A percentile compares a stretch with the other conserved stretches of the same genome.
These are phyloP conservation scores for Simalia tracyae DNA, from an alignment of 2,797 vertebrate species.

Conservation along the genomic window DNA sequence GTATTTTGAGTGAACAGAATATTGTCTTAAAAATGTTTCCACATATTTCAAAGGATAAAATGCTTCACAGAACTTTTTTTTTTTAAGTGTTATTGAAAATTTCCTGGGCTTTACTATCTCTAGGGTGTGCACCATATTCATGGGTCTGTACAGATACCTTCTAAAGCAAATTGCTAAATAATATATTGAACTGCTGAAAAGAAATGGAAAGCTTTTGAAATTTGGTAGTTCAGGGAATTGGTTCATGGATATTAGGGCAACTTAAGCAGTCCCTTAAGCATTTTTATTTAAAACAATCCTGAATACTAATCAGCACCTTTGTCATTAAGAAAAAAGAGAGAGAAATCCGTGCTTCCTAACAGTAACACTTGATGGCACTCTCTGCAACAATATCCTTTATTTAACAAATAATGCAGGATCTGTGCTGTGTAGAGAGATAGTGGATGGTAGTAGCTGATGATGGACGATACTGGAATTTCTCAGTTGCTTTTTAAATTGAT, in stretches of 20 bases:
- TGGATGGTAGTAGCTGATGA: neutral
- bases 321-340: neutral
- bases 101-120: neutral
- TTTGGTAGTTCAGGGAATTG: neutral
- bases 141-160: neutral
- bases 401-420: neutral
- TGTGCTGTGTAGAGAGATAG: neutral
- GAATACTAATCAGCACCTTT: accelerated
- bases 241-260: neutral
- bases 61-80: neutral
- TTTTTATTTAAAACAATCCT: neutral
- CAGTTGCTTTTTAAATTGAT: neutral
- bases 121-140: neutral
- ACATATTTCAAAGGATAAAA: neutral
- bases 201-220: neutral
- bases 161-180: neutral
- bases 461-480: neutral
- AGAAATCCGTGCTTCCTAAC: neutral
- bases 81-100: neutral
- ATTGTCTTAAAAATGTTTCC: neutral
- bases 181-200: neutral
- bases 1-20: neutral
- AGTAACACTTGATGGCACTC: constrained; percentile 31
- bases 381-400: neutral
- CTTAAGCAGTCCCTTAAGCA: neutral